These are phyloP conservation scores for Leptonema lineaticorne DNA, from an alignment of 1,140 invertebrate species.

Conservation along the genomic window DNA sequence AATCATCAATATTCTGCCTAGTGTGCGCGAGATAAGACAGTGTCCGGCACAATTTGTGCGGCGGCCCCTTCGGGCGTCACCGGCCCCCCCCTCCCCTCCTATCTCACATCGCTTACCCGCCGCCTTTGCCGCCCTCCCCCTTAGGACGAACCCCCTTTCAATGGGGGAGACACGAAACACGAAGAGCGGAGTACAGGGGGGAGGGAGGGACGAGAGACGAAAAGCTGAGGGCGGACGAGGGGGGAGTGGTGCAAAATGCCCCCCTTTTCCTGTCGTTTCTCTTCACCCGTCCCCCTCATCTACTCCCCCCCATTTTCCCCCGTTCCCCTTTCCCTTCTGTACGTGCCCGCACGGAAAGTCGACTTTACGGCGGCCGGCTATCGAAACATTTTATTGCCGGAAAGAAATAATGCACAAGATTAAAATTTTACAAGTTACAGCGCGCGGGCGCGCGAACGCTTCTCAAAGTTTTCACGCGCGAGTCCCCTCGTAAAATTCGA, in stretches of 20 bases:
- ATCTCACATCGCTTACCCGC: neutral
- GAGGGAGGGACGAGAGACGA: too few relatives aligned
- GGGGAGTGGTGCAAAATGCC: too few relatives aligned
- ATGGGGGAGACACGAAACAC: too few relatives aligned
- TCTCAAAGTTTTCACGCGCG: too few relatives aligned
- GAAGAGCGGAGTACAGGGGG: too few relatives aligned
- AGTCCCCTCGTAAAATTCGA: too few relatives aligned
- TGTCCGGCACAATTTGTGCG: slow-evolving; percentile 41
- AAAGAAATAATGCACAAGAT: slow-evolving; percentile 41
- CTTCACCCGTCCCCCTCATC: neutral
- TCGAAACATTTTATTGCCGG: slow-evolving; percentile 41
- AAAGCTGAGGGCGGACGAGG: too few relatives aligned
- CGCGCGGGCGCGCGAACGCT: neutral
- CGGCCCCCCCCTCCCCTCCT: neutral
- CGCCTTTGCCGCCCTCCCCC: neutral
- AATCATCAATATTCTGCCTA: slow-evolving; percentile 42
- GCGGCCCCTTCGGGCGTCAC: neutral
- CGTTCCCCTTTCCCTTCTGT: neutral
- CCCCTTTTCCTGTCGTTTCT: too few relatives aligned
- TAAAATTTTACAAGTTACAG: slow-evolving; percentile 41
- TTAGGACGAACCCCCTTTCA: neutral
- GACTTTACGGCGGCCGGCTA: slow-evolving; percentile 38
- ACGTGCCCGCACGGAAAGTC: slow-evolving; percentile 7
- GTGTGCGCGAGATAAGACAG: slow-evolving; percentile 42
- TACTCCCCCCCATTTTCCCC: neutral